phyloP scores from a whole-genome alignment of 2,888 invertebrate genomes.

The Scaptomyza reducta region DNA sequence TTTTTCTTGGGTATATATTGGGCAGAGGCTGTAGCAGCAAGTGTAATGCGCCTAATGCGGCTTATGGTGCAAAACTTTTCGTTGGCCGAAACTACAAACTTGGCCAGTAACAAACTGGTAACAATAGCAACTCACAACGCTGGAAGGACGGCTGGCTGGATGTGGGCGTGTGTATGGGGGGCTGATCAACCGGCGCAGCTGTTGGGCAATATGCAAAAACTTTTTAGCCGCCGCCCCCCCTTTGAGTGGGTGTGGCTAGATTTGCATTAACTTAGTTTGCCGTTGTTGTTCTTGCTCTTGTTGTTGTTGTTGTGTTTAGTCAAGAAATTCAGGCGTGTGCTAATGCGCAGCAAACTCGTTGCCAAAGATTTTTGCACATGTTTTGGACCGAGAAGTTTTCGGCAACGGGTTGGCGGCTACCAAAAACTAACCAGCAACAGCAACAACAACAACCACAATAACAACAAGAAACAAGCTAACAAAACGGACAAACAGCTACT shows the following conservation, averaged over 20 bases:
- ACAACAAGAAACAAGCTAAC: slow-evolving; percentile 46
- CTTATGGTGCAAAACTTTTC: slow-evolving; percentile 36
- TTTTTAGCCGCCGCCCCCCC: slow-evolving; percentile 11
- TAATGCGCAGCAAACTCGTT: slow-evolving; percentile 68
- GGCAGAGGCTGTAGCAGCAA: slow-evolving; percentile 41
- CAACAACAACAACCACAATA: slow-evolving; percentile 21
- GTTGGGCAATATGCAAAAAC: slow-evolving; percentile 50
- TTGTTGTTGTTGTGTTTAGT: slow-evolving; percentile 31
- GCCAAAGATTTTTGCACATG: slow-evolving; percentile 74
- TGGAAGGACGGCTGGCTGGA: too few relatives aligned
- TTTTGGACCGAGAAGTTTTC: slow-evolving; percentile 68
- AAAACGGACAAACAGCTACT: slow-evolving; percentile 58
- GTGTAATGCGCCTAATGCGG: slow-evolving; percentile 49
- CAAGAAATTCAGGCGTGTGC: slow-evolving; percentile 75
- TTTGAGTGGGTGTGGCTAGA: slow-evolving; percentile 45
- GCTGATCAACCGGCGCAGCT: slow-evolving; percentile 45
- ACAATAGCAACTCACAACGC: slow-evolving; percentile 10
- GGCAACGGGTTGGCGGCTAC: slow-evolving; percentile 32
- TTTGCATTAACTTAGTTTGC: slow-evolving; percentile 37
- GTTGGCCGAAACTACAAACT: slow-evolving; percentile 41
- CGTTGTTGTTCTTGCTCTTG: slow-evolving; percentile 14
- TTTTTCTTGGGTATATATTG: slow-evolving; percentile 15
- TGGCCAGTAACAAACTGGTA: slow-evolving; percentile 27
- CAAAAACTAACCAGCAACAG: slow-evolving; percentile 44
- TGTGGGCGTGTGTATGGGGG: not conserved